A percentile compares a stretch with the other conserved stretches of the same genome.
Evolutionary conservation across 2,888 invertebrate species (phyloP).

Genomic region (Parnassius apollo): DNA sequence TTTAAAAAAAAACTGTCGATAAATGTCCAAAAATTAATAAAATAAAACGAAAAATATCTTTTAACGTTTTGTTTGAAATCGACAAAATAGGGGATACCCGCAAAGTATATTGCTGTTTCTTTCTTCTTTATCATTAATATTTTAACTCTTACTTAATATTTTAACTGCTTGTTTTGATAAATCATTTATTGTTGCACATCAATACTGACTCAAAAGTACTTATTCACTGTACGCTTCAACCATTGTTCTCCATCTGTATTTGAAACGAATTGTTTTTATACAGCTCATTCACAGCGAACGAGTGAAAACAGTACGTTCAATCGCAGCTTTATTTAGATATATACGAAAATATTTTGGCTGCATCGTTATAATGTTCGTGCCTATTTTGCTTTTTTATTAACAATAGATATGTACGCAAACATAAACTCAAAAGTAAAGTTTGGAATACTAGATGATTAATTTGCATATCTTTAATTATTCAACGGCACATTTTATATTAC

Average conservation of each 20-base stretch:
- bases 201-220: not conserved
- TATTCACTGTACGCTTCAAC: conserved; percentile 2
- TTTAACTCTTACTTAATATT: too few species aligned
- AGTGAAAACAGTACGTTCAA: conserved; percentile 25
- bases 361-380: conserved; percentile 24
- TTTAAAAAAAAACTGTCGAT: too few species aligned
- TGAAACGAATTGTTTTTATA: conserved; percentile 16
- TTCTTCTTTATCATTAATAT: too few species aligned
- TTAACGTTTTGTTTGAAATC: too few species aligned
- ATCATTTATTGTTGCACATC: not conserved
- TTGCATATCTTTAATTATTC: not conserved
- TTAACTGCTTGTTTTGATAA: not conserved
- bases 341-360: conserved; percentile 26
- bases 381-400: conserved; percentile 21
- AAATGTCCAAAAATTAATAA: too few species aligned
- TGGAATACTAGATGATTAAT: conserved; percentile 24
- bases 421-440: conserved; percentile 19
- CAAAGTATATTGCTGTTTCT: too few species aligned
- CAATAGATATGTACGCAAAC: conserved; percentile 6
- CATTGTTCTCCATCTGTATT: conserved; percentile 7
- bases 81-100: too few species aligned
- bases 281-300: conserved; percentile 22
- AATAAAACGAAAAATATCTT: too few species aligned
- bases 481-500: too few species aligned
- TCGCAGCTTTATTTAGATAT: conserved; percentile 23